Evolutionary conservation across 2,888 invertebrate species (phyloP).

Genomic region (Hoplodrina blanda): DNA sequence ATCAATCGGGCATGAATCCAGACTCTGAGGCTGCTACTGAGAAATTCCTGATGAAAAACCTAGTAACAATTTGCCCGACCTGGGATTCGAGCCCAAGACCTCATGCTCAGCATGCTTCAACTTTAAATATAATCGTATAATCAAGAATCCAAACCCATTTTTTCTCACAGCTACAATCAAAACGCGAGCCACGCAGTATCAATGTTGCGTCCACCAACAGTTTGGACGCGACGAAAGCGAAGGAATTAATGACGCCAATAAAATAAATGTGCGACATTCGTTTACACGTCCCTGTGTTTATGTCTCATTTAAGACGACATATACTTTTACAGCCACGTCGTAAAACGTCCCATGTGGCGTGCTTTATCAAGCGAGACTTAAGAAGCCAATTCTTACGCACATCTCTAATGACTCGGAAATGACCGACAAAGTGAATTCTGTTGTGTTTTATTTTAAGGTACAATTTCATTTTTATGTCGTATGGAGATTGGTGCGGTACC

Average conservation of each 20-base stretch:
- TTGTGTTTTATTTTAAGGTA: slow-evolving; percentile 63
- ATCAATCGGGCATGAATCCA: too few species aligned
- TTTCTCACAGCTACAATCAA: slow-evolving; percentile 24
- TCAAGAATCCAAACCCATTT: neutral
- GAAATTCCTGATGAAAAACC: too few species aligned
- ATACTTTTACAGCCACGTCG: slow-evolving; percentile 86
- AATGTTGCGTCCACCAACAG: slow-evolving; percentile 60
- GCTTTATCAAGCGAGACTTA: slow-evolving; percentile 78
- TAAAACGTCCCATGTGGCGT: slow-evolving; percentile 87
- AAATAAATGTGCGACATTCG: slow-evolving; percentile 90
- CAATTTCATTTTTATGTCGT: slow-evolving; percentile 60
- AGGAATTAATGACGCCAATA: slow-evolving; percentile 88
- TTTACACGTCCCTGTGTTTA: slow-evolving; percentile 89
- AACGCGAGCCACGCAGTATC: slow-evolving; percentile 47
- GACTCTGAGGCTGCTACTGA: too few species aligned
- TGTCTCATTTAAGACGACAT: slow-evolving; percentile 90
- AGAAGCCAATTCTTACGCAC: slow-evolving; percentile 77
- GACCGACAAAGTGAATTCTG: slow-evolving; percentile 76
- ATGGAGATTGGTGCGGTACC: slow-evolving; percentile 38
- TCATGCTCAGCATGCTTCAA: too few species aligned
- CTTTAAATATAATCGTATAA: neutral
- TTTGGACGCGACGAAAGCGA: slow-evolving; percentile 83
- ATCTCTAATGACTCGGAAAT: slow-evolving; percentile 77
- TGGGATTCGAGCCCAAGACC: too few species aligned
- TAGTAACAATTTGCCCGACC: too few species aligned